A percentile compares a stretch with the other conserved stretches of the same genome.
These are phyloP conservation scores for Camponotus floridanus DNA, from an alignment of 1,140 invertebrate species.

Conservation along the genomic window DNA sequence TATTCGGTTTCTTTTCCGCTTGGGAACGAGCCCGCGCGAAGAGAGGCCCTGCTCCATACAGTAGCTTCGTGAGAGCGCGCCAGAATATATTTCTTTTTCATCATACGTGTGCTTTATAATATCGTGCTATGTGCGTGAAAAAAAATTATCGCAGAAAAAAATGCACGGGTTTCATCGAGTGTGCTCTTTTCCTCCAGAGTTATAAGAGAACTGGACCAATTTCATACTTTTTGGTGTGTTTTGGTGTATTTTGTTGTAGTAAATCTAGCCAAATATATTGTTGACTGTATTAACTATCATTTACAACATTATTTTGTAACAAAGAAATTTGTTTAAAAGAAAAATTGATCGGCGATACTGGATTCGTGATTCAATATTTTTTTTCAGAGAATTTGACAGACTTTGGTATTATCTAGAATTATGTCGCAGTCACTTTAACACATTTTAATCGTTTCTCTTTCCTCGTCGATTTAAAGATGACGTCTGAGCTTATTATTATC, in stretches of 20 bases:
- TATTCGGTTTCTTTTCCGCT: conserved; percentile 60
- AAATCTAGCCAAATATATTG: neutral
- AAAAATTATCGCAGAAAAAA: too few species aligned
- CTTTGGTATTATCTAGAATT: conserved; percentile 41
- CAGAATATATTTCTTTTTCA: conserved; percentile 19
- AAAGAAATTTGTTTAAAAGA: neutral
- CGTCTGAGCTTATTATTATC: conserved; percentile 73
- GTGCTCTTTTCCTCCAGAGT: neutral
- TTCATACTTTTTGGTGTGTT: neutral
- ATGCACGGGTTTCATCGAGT: too few species aligned
- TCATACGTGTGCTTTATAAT: neutral
- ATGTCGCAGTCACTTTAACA: conserved; percentile 63
- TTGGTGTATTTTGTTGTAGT: neutral
- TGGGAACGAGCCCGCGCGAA: conserved; percentile 38
- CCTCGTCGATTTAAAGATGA: conserved; percentile 55
- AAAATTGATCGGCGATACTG: neutral
- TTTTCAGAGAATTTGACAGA: conserved; percentile 27
- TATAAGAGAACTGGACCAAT: neutral
- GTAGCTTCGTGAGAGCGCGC: conserved; percentile 44
- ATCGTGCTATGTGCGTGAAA: neutral
- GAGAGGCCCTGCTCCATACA: neutral
- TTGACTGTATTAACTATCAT: neutral
- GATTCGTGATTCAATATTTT: neutral
- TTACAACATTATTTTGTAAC: neutral
- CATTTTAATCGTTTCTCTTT: conserved; percentile 55